These are phyloP conservation scores for Phataginus tricuspis DNA, from an alignment of 2,797 vertebrate species.

Conservation along the genomic window DNA sequence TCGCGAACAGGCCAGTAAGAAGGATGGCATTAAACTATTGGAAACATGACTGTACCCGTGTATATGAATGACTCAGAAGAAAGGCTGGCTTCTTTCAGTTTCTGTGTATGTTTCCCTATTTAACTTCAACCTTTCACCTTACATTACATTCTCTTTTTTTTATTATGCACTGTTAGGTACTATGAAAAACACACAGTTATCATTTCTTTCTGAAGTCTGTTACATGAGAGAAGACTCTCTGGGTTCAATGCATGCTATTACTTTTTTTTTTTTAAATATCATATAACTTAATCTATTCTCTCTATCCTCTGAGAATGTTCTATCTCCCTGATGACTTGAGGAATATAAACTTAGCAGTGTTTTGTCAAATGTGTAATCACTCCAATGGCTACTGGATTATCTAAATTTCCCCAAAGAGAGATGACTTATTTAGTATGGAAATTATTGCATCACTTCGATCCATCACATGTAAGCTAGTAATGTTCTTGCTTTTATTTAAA, in stretches of 20 bases:
- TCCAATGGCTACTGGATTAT: not conserved
- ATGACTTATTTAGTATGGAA: not conserved
- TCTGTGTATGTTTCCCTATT: not conserved
- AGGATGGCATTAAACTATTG: not conserved
- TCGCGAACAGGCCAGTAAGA: not conserved
- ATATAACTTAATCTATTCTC: not conserved
- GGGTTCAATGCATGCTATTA: not conserved
- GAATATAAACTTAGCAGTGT: not conserved
- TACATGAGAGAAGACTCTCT: not conserved
- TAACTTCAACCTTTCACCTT: not conserved
- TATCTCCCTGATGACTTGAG: not conserved
- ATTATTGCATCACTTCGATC: not conserved
- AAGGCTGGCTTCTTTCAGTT: not conserved
- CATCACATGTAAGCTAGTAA: not conserved
- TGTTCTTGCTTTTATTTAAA: not conserved
- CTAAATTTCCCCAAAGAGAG: not conserved
- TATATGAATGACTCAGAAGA: not conserved
- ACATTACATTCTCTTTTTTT: no score
- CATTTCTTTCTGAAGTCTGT: not conserved
- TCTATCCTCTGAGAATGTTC: not conserved
- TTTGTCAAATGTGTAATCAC: not conserved
- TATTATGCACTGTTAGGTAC: not conserved
- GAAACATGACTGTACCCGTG: not conserved
- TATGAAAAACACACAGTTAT: not conserved
- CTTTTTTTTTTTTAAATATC: not conserved